phyloP scores from a whole-genome alignment of 1,140 invertebrate genomes.

The Drosophila pseudoobscura region DNA sequence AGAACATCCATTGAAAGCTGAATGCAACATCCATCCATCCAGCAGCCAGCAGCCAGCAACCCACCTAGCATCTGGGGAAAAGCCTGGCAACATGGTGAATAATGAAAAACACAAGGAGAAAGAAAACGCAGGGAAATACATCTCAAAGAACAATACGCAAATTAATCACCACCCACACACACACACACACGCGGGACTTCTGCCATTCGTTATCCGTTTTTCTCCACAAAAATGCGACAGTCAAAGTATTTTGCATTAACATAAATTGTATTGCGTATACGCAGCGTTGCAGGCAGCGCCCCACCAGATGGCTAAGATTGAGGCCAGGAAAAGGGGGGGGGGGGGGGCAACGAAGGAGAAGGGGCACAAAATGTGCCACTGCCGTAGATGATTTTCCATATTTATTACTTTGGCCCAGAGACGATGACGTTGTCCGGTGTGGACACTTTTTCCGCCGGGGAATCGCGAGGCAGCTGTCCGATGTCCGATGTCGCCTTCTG shows the following conservation, averaged over 20 bases:
- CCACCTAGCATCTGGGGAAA: slow-evolving; percentile 25
- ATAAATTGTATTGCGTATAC: slow-evolving; percentile 78
- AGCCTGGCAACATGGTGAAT: slow-evolving; percentile 12
- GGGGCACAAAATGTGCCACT: slow-evolving; percentile 28
- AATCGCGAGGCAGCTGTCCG: slow-evolving; percentile 38
- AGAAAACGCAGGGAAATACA: slow-evolving; percentile 33
- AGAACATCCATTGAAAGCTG: slow-evolving; percentile 18
- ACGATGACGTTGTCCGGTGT: slow-evolving; percentile 54
- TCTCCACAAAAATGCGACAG: slow-evolving; percentile 78
- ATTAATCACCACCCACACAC: slow-evolving; percentile 72
- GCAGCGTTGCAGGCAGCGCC: slow-evolving; percentile 51
- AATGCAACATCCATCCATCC: slow-evolving; percentile 1
- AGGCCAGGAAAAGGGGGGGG: too few relatives aligned
- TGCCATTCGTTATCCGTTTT: slow-evolving; percentile 51
- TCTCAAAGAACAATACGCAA: slow-evolving; percentile 70
- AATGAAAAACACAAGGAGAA: slow-evolving; percentile 13
- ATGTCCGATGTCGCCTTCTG: slow-evolving; percentile 60
- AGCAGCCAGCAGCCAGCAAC: slow-evolving; percentile 5
- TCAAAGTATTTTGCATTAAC: slow-evolving; percentile 63
- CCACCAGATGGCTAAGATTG: slow-evolving; percentile 24
- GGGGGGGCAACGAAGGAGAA: neutral
- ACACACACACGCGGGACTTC: neutral
- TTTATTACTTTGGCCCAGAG: slow-evolving; percentile 58
- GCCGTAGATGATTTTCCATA: slow-evolving; percentile 56
- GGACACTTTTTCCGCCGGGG: slow-evolving; percentile 39